These are phyloP conservation scores for Bos indicus DNA, from an alignment of 2,113 vertebrate genomes.

Conservation along the genomic window DNA sequence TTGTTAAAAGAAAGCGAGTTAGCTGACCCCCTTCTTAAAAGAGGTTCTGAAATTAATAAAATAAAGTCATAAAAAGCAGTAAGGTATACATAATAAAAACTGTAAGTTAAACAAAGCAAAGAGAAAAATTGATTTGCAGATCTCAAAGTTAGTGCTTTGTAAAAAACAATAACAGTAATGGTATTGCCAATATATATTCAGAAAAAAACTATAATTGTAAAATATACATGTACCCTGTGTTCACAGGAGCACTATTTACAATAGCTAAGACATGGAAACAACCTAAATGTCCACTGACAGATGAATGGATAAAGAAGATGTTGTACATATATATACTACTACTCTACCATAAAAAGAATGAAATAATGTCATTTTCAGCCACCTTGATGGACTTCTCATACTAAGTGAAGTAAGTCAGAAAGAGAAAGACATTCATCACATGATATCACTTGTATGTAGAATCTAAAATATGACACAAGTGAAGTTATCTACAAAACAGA, in stretches of 20 bases:
- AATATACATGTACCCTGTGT: neutral
- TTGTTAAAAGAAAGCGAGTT: neutral
- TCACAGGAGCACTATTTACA: neutral
- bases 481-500: neutral
- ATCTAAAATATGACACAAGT: neutral
- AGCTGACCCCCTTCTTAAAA: neutral
- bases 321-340: neutral
- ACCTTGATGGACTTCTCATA: neutral
- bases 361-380: neutral
- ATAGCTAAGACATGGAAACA: neutral
- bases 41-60: neutral
- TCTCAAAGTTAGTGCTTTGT: neutral
- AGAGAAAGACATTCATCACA: neutral
- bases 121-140: neutral
- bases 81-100: neutral
- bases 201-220: neutral
- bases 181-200: neutral
- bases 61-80: neutral
- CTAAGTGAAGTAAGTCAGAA: neutral
- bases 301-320: neutral
- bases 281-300: neutral
- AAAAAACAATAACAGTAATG: neutral
- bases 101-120: neutral
- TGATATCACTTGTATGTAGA: neutral
- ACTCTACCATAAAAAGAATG: neutral